A percentile compares a stretch with the other conserved stretches of the same genome.
Evolutionary conservation across 2,113 vertebrate genomes (phyloP).

Genomic region (Morone chrysops): DNA sequence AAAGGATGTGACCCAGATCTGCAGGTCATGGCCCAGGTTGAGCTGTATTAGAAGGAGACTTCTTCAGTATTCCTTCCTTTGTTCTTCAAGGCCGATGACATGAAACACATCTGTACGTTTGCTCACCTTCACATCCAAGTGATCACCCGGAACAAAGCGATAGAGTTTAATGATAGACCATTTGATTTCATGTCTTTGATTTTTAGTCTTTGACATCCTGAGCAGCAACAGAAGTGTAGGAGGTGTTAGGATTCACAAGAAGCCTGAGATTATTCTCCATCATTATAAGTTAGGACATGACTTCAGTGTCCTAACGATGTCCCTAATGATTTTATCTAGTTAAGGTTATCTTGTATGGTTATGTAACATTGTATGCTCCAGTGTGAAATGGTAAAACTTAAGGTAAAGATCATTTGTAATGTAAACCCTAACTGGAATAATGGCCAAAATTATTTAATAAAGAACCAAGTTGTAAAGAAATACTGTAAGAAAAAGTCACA

Average conservation of each 20-base stretch:
- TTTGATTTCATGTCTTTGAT: slow-evolving; percentile 22
- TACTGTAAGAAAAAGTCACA: neutral
- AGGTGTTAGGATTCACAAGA: neutral
- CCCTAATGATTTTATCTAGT: too few relatives aligned
- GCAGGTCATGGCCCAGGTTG: neutral
- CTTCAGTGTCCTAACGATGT: neutral
- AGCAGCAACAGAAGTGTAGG: neutral
- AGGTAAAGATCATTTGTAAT: too few relatives aligned
- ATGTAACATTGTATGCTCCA: too few relatives aligned
- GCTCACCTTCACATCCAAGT: slow-evolving; percentile 8
- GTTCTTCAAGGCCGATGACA: slow-evolving; percentile 37
- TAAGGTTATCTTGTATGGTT: too few relatives aligned
- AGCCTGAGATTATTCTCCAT: slow-evolving; percentile 1
- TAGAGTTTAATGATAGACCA: slow-evolving; percentile 18
- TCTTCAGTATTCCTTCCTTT: slow-evolving; percentile 50
- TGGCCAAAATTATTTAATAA: neutral
- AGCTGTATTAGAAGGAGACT: slow-evolving; percentile 6
- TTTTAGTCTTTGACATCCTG: slow-evolving; percentile 17
- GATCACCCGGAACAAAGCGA: slow-evolving; percentile 28
- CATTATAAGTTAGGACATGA: neutral
- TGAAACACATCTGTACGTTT: slow-evolving; percentile 18
- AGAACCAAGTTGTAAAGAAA: neutral
- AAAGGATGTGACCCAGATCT: neutral
- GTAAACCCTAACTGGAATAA: neutral
- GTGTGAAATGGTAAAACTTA: too few relatives aligned